Conservation (phyloP, 2,113 vertebrate species). For the Eidolon helvum region DNA sequence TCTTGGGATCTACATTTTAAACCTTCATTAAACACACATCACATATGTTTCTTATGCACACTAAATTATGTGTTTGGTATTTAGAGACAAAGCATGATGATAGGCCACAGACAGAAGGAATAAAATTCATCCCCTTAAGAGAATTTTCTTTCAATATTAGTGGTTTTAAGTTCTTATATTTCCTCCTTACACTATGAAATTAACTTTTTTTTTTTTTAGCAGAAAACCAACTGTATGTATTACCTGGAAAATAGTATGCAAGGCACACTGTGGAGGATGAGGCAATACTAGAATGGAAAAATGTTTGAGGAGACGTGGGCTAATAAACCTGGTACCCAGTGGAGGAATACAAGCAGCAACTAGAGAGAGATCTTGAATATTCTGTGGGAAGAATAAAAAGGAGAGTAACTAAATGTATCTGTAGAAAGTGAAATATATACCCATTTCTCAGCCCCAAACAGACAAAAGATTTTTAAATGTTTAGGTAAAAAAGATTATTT, state of each 20-base stretch:
- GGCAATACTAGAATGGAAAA: conserved; percentile 78
- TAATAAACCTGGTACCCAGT: conserved; percentile 53
- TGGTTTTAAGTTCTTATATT: background rate
- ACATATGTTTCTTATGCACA: background rate
- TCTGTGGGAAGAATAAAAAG: conserved; percentile 50
- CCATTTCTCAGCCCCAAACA: background rate
- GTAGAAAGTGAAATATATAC: background rate
- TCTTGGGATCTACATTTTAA: background rate
- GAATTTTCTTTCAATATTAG: background rate
- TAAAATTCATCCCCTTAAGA: background rate
- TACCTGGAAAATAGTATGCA: conserved; percentile 78
- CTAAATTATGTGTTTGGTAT: background rate
- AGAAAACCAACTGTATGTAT: background rate
- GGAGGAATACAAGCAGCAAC: conserved; percentile 71
- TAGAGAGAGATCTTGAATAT: conserved; percentile 75
- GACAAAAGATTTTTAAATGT: background rate
- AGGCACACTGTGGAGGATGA: conserved; percentile 73
- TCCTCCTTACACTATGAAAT: background rate
- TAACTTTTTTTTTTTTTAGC: background rate
- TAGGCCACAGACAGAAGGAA: background rate
- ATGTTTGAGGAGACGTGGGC: conserved; percentile 74
- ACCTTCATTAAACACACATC: background rate
- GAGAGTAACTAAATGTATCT: background rate
- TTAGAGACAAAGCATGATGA: background rate
- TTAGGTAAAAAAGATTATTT: background rate